Base-by-base conservation (phyloP, 2,113 vertebrate species). In the Bos indicus region DNA sequence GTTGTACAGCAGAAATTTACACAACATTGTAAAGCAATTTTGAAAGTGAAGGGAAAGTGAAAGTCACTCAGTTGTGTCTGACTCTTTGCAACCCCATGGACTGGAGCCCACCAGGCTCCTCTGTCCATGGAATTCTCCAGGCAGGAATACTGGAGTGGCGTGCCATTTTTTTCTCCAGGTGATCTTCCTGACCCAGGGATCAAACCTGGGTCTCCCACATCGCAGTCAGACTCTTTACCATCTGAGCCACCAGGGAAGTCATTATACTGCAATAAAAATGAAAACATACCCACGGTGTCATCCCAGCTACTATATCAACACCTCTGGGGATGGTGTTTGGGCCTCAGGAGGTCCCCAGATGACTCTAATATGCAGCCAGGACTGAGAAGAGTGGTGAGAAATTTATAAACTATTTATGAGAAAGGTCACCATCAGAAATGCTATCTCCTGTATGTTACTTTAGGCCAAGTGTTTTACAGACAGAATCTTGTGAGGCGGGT, bases 181-280 rank as follows among this genome's bases (percentile, higher is more conserved):
- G 0, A 40, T 71, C 67, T 71, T 71, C 67, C n/a, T 71, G 67
- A 40, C 10, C 67, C 10, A 23, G n/a, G 67, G 67, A 71, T 71
- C n/a, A 1, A 71, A 71, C 67, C 67, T 71, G n/a, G 67, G 67
- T 71, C 67, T 71, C 67, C n/a, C 10, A 71, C 5, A 13, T 40
- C 1, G 1, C n/a, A 40, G 10, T 71, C n/a, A 40, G 67, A 40
- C 23, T 71, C 19, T 71, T 71, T 40, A 12, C 67, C 1, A 0
- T 71, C n/a, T 71, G 67, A 23, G 67, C n/a, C 67, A 40, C 19
- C 19, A 40, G 67, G n/a, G 19, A 40, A 71, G n/a, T 5, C 67
- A 40, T 71, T 71, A 40, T 71, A 40, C 36, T 23, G n/a, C 67
- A 71, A 23, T 71, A 10, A 71, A 71, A 40, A 12, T 71, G 13